A percentile compares a stretch with the other conserved stretches of the same genome.
Conservation (phyloP, 2,797 vertebrate species). For the Ptychadena robeensis region DNA sequence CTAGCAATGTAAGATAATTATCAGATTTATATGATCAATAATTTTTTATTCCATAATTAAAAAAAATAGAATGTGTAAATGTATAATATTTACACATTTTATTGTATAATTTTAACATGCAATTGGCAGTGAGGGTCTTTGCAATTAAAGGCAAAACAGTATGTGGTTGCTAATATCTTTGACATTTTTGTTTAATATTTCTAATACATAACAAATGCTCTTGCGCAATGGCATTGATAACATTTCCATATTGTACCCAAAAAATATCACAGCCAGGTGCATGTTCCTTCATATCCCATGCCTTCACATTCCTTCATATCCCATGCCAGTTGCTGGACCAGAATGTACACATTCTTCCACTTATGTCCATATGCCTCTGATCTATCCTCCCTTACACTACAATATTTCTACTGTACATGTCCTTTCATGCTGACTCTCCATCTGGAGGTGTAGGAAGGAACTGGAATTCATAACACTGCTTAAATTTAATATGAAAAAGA, state of each 20-base stretch:
- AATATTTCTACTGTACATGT: conserved; percentile 28
- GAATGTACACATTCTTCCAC: neutral
- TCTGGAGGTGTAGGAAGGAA: conserved; percentile 42
- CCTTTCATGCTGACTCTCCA: conserved; percentile 51
- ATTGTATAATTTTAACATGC: no score
- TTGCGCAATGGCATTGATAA: neutral
- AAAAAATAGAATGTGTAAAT: no score
- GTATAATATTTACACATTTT: no score
- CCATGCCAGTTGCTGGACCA: conserved; percentile 8
- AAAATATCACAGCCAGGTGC: neutral
- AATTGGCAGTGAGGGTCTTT: neutral
- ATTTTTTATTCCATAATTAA: no score
- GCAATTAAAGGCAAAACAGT: neutral
- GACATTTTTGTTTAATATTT: neutral
- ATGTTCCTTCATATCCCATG: conserved; percentile 1
- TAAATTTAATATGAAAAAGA: neutral
- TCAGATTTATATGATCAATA: no score
- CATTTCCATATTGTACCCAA: neutral
- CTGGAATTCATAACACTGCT: neutral
- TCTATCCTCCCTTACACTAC: conserved; percentile 20
- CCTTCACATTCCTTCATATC: neutral
- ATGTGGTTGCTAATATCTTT: neutral
- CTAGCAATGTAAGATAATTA: no score
- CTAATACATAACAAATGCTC: neutral
- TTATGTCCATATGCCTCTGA: conserved; percentile 11